Conservation (phyloP, 2,888 invertebrate species). For the Drosophila vallismaia region DNA sequence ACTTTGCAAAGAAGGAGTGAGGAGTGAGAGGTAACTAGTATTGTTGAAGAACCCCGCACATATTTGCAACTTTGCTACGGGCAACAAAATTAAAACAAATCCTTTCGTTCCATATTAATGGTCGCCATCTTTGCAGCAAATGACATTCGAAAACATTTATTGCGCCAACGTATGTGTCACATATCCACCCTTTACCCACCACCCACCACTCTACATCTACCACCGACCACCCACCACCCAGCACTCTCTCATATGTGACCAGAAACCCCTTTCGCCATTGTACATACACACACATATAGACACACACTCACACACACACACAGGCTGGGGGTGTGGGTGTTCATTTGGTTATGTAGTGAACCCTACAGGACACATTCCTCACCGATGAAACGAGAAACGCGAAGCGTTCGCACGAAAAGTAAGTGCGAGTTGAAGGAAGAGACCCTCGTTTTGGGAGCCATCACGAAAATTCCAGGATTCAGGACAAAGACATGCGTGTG, state of each 20-base stretch:
- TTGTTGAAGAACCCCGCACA: conserved; percentile 50
- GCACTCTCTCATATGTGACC: conserved; percentile 54
- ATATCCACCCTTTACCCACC: conserved; percentile 7
- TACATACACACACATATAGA: conserved; percentile 51
- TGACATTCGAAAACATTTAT: conserved; percentile 80
- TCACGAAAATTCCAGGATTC: conserved; percentile 5
- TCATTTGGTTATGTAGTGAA: conserved; percentile 78
- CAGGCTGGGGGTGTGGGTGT: conserved; percentile 48
- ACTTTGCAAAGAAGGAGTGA: background rate
- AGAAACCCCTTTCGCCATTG: conserved; percentile 62
- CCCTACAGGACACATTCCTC: conserved; percentile 80
- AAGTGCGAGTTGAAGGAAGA: conserved; percentile 50
- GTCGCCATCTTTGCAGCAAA: conserved; percentile 80
- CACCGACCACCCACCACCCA: conserved; percentile 5
- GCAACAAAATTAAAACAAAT: conserved; percentile 78
- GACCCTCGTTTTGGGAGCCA: conserved; percentile 22
- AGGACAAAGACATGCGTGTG: conserved; percentile 51
- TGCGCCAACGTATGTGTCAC: conserved; percentile 56
- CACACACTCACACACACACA: conserved; percentile 16
- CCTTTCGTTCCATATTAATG: conserved; percentile 81
- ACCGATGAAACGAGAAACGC: conserved; percentile 39
- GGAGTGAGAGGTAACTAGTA: conserved; percentile 47
- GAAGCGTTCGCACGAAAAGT: conserved; percentile 40
- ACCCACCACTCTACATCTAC: background rate
- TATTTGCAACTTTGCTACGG: conserved; percentile 35